phyloP scores from a whole-genome alignment of 2,888 invertebrate species.

The Cephalotes varians region DNA sequence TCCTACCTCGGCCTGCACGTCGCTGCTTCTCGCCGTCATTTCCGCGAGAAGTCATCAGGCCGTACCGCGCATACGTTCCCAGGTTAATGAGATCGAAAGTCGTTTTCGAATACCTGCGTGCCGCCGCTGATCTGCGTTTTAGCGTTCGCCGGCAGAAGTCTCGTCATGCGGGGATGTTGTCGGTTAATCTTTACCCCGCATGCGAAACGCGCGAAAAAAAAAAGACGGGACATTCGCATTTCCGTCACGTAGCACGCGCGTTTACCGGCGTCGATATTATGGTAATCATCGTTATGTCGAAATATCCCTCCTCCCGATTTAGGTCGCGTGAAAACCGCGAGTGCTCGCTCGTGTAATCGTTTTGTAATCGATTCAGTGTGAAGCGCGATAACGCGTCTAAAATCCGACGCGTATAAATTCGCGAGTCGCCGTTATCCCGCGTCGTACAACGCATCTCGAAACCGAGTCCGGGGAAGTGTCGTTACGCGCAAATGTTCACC shows the following conservation, averaged over 20 bases:
- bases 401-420: neutral
- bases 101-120: constrained; percentile 48
- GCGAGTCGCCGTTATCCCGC: neutral
- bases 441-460: neutral
- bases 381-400: neutral
- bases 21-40: constrained; percentile 53
- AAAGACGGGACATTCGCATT: neutral
- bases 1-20: constrained; percentile 48
- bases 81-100: constrained; percentile 59
- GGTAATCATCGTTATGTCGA: neutral
- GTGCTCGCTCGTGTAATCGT: neutral
- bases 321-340: neutral
- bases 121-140: neutral
- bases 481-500: neutral
- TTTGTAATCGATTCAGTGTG: constrained; percentile 18
- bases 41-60: constrained; percentile 64
- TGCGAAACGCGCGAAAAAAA: neutral
- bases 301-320: neutral
- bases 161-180: neutral
- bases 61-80: constrained; percentile 59
- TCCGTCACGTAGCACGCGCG: neutral
- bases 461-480: neutral
- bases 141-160: neutral
- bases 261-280: neutral
- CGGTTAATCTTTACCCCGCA: neutral